phyloP scores from a whole-genome alignment of 2,888 invertebrate genomes.

The Pediacus dermestoides region DNA sequence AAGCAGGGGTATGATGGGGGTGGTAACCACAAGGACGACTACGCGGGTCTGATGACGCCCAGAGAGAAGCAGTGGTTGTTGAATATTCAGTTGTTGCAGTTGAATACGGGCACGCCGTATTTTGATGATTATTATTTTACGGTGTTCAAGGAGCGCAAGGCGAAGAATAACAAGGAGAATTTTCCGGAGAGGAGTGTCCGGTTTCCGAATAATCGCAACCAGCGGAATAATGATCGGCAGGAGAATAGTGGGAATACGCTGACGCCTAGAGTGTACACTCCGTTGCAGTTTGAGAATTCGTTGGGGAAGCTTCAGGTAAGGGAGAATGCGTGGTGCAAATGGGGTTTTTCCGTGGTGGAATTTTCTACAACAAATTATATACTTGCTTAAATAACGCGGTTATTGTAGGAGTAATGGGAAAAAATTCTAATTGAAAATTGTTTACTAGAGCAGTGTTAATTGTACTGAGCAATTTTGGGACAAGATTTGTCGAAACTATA shows the following conservation, averaged over 20 bases:
- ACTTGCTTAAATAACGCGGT: too few species aligned
- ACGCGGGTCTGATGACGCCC: slow-evolving; percentile 88
- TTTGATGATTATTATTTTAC: slow-evolving; percentile 97
- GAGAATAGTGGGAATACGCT: slow-evolving; percentile 54
- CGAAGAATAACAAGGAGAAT: slow-evolving; percentile 50
- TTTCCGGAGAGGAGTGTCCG: slow-evolving; percentile 54
- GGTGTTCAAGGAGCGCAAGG: slow-evolving; percentile 65
- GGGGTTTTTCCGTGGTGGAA: neutral
- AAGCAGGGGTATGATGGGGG: slow-evolving; percentile 20
- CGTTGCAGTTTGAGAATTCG: slow-evolving; percentile 91
- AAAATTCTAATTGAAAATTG: too few species aligned
- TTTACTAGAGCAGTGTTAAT: neutral
- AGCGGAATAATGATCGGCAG: slow-evolving; percentile 47
- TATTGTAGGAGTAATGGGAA: too few species aligned
- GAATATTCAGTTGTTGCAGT: slow-evolving; percentile 89
- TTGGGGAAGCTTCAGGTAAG: slow-evolving; percentile 83
- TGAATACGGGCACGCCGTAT: slow-evolving; percentile 93
- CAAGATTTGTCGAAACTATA: too few species aligned
- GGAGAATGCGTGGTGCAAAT: neutral
- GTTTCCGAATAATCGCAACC: slow-evolving; percentile 52
- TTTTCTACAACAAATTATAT: slow-evolving; percentile 6
- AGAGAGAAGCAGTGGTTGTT: slow-evolving; percentile 95
- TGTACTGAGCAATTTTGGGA: neutral
- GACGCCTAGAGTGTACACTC: slow-evolving; percentile 64
- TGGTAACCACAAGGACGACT: slow-evolving; percentile 60